These are phyloP conservation scores for Nebria ingens DNA, from an alignment of 1,140 invertebrate species.

Conservation along the genomic window DNA sequence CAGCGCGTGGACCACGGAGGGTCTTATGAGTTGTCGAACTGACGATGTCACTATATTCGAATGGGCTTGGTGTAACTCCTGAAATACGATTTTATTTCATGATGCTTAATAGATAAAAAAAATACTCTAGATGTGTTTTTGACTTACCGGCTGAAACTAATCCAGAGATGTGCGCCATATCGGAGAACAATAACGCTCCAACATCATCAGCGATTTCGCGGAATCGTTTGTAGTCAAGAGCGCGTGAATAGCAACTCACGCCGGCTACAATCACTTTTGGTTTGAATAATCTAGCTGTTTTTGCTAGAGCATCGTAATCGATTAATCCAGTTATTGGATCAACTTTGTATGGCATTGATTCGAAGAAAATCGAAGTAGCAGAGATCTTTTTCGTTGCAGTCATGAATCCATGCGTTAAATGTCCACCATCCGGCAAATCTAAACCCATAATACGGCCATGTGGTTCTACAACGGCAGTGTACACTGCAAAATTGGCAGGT, in stretches of 20 bases:
- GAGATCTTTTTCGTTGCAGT: slow-evolving; percentile 88
- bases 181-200: slow-evolving; percentile 81
- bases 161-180: slow-evolving; percentile 93
- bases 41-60: slow-evolving; percentile 89
- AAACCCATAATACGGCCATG: slow-evolving; percentile 96
- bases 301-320: slow-evolving; percentile 82
- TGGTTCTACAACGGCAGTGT: slow-evolving; percentile 76
- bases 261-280: slow-evolving; percentile 93
- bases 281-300: slow-evolving; percentile 77
- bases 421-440: slow-evolving; percentile 93
- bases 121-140: slow-evolving; percentile 2
- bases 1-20: slow-evolving; percentile 79
- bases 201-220: slow-evolving; percentile 78
- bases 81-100: slow-evolving; percentile 13
- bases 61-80: slow-evolving; percentile 78
- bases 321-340: slow-evolving; percentile 79
- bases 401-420: slow-evolving; percentile 91
- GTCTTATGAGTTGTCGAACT: slow-evolving; percentile 96
- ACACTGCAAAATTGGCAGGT: slow-evolving; percentile 95
- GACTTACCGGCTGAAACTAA: slow-evolving; percentile 67
- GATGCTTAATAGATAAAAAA: background rate
- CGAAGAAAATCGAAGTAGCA: slow-evolving; percentile 95
- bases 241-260: slow-evolving; percentile 76
- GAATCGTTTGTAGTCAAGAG: slow-evolving; percentile 83
- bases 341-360: slow-evolving; percentile 96